Conservation (phyloP, 2,113 vertebrate species). For the Calidris pygmaea region DNA sequence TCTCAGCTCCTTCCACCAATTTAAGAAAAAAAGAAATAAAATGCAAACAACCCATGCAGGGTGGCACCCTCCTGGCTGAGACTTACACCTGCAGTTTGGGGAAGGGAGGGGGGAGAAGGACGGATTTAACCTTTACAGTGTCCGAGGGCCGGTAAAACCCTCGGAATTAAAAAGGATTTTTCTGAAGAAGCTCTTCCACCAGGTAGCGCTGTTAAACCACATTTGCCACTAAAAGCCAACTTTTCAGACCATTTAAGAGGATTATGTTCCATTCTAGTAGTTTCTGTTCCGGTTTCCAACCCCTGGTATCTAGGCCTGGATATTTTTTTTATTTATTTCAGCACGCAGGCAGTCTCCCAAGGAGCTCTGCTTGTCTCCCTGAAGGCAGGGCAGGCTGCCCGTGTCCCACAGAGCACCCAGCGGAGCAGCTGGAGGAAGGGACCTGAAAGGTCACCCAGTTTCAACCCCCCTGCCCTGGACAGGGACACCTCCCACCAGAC, state of each 20-base stretch:
- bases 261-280: neutral
- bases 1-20: rapidly evolving
- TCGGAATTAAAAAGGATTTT: rapidly evolving
- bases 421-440: too few species aligned
- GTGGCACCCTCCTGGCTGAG: neutral
- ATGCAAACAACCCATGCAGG: neutral
- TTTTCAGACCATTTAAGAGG: rapidly evolving
- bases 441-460: neutral
- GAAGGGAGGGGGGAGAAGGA: too few species aligned
- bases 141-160: rapidly evolving
- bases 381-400: rapidly evolving
- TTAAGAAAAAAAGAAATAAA: neutral
- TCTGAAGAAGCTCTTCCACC: neutral
- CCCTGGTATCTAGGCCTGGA: rapidly evolving
- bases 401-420: too few species aligned
- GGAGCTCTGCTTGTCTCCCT: neutral
- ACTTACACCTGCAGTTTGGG: rapidly evolving
- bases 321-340: neutral
- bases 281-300: neutral
- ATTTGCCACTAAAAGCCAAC: neutral
- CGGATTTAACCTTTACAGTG: rapidly evolving
- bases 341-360: rapidly evolving
- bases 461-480: neutral
- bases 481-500: neutral
- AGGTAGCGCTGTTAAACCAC: slow-evolving; percentile 9